Conservation (phyloP, 2,888 invertebrate species). For the Micropterix aruncella region DNA sequence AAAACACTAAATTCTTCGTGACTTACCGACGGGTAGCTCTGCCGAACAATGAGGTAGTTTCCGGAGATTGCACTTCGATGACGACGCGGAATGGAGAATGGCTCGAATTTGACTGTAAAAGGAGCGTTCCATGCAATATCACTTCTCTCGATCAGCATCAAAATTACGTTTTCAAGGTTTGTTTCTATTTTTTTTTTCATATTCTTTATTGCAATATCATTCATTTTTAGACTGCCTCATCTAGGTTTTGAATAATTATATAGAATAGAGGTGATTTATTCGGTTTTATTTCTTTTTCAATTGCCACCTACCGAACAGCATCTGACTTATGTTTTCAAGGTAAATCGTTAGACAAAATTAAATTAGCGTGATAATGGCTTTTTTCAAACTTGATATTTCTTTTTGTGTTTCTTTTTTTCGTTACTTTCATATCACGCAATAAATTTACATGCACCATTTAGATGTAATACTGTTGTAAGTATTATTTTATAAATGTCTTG, state of each 20-base stretch:
- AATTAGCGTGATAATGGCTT: conserved; percentile 10
- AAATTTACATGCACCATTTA: conserved; percentile 2
- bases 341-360: conserved; percentile 19
- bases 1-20: conserved; percentile 79
- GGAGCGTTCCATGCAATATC: conserved; percentile 79
- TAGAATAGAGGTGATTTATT: conserved; percentile 10
- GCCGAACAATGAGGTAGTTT: conserved; percentile 42
- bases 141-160: conserved; percentile 76
- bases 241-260: not conserved
- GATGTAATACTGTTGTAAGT: conserved; percentile 6
- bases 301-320: conserved; percentile 37
- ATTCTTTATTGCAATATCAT: not conserved
- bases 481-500: too few species aligned
- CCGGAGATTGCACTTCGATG: conserved; percentile 45
- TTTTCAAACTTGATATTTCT: conserved; percentile 9
- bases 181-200: conserved; percentile 7
- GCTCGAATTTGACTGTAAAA: conserved; percentile 76
- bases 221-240: not conserved
- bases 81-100: conserved; percentile 49
- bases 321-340: conserved; percentile 38
- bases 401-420: conserved; percentile 12
- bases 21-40: conserved; percentile 56
- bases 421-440: conserved; percentile 14
- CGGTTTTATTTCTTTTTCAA: conserved; percentile 26
- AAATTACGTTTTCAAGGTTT: conserved; percentile 73